These are phyloP conservation scores for Nymphicus hollandicus DNA, from an alignment of 2,113 vertebrate species.

Conservation along the genomic window DNA sequence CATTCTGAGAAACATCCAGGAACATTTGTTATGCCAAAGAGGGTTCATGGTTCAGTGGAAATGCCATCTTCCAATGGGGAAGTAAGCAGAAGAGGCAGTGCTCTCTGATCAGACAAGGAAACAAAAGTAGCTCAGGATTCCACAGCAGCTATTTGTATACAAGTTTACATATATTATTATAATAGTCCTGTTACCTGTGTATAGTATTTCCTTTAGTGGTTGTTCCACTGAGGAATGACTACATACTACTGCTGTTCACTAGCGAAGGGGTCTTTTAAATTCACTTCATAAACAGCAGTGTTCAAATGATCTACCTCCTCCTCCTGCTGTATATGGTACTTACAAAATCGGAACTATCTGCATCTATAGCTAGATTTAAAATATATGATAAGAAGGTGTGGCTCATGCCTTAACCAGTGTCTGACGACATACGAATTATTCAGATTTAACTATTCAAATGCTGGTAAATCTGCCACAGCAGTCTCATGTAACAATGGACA, in stretches of 20 bases:
- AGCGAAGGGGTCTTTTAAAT: neutral
- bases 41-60: slow-evolving; percentile 67
- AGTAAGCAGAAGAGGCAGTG: slow-evolving; percentile 11
- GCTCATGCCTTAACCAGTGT: neutral
- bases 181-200: neutral
- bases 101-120: neutral
- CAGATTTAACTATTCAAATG: neutral
- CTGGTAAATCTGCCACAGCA: neutral
- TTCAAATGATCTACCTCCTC: neutral
- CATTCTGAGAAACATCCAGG: slow-evolving; percentile 63
- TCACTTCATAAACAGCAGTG: neutral
- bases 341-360: neutral
- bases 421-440: neutral
- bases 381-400: neutral
- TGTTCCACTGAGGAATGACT: neutral
- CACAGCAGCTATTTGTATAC: neutral
- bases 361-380: neutral
- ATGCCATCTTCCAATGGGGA: slow-evolving; percentile 44
- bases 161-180: neutral
- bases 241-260: neutral
- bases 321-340: neutral
- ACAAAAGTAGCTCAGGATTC: slow-evolving; percentile 27
- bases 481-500: neutral
- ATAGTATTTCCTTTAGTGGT: neutral
- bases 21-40: slow-evolving; percentile 61